phyloP scores from a whole-genome alignment of 2,113 vertebrate genomes.

The Rhinolophus ferrumequinum region DNA sequence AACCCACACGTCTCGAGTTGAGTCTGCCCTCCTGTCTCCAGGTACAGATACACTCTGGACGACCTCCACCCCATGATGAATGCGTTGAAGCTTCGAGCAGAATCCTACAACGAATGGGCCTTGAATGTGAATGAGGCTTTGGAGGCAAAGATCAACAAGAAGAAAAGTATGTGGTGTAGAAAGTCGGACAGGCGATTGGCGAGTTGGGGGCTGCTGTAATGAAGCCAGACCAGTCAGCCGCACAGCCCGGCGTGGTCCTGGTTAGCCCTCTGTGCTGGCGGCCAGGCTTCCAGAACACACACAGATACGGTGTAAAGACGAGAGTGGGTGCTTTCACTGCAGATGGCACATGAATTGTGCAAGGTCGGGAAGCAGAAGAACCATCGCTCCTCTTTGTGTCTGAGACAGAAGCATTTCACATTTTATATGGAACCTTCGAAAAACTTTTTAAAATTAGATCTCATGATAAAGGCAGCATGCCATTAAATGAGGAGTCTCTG shows the following conservation, averaged over 20 bases:
- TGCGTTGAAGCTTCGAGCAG: constrained; percentile 91
- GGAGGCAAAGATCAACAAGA: constrained; percentile 94
- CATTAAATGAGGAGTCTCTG: not conserved
- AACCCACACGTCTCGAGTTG: not conserved
- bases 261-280: no score
- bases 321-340: no score
- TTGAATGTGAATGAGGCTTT: constrained; percentile 90
- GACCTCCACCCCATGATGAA: constrained; percentile 96
- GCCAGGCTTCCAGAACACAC: not conserved
- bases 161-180: constrained; percentile 88
- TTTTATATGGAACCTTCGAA: not conserved
- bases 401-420: not conserved
- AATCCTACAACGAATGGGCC: constrained; percentile 95
- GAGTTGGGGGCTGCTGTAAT: not conserved
- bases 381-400: not conserved
- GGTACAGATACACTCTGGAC: constrained; percentile 94
- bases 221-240: no score
- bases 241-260: no score
- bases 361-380: not conserved
- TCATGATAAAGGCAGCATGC: not conserved
- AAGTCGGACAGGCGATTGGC: not conserved
- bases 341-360: not conserved
- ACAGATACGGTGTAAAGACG: rapidly evolving
- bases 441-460: not conserved
- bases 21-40: constrained; percentile 70